Evolutionary conservation across 1,140 invertebrate species (phyloP).

Genomic region (Pseudomyrmex flavicornis): DNA sequence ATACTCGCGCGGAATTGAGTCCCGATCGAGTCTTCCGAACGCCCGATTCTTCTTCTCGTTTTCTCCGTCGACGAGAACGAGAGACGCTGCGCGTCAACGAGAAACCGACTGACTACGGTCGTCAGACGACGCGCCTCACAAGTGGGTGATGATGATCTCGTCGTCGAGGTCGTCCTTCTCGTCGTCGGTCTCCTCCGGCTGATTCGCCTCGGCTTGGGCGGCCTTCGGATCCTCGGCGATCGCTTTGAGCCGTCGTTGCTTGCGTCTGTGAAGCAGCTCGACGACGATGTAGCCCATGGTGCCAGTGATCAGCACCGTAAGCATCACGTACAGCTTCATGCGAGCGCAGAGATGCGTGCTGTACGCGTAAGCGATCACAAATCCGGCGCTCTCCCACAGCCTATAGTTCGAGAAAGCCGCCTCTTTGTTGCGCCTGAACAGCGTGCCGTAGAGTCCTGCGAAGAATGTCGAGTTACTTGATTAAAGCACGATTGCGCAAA

Average conservation of each 20-base stretch:
- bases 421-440: conserved; percentile 96
- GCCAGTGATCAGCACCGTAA: conserved; percentile 92
- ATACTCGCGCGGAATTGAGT: neutral
- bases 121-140: conserved; percentile 84
- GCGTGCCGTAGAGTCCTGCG: conserved; percentile 95
- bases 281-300: conserved; percentile 93
- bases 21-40: conserved; percentile 8
- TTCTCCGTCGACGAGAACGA: conserved; percentile 35
- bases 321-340: conserved; percentile 95
- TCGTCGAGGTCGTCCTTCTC: conserved; percentile 94
- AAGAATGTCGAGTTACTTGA: conserved; percentile 19
- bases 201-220: conserved; percentile 85
- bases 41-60: conserved; percentile 3
- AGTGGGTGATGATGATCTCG: conserved; percentile 93
- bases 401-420: conserved; percentile 98
- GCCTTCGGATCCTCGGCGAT: conserved; percentile 89
- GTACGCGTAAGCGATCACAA: conserved; percentile 96
- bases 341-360: conserved; percentile 94
- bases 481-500: no score
- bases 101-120: neutral
- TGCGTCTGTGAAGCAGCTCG: conserved; percentile 92
- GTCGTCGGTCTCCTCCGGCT: conserved; percentile 91
- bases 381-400: conserved; percentile 97
- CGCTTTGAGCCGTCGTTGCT: conserved; percentile 88
- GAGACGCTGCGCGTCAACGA: neutral